Conservation (phyloP, 2,797 vertebrate genomes). For the Siniperca obscura region DNA sequence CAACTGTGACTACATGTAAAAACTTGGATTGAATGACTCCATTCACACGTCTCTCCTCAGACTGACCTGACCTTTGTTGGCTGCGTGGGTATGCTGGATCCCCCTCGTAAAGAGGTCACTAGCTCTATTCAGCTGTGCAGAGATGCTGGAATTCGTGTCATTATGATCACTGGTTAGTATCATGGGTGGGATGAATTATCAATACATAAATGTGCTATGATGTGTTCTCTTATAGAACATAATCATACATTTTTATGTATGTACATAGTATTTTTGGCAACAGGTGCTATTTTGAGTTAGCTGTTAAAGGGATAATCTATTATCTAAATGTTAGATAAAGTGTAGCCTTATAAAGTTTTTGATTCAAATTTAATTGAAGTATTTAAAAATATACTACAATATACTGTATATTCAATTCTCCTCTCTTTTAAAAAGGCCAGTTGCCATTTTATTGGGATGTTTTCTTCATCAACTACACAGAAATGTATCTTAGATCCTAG, state of each 20-base stretch:
- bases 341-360: not conserved
- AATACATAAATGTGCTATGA: not conserved
- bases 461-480: not conserved
- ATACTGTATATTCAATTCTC: not conserved
- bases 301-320: not conserved
- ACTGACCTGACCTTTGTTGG: conserved; percentile 93
- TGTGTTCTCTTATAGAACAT: not conserved
- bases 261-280: not conserved
- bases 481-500: not conserved
- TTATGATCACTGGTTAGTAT: conserved; percentile 94
- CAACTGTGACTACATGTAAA: not conserved
- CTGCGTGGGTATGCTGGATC: conserved; percentile 95
- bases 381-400: not conserved
- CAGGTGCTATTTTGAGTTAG: not conserved
- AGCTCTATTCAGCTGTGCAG: conserved; percentile 91
- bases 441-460: not conserved
- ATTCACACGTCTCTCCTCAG: conserved; percentile 72
- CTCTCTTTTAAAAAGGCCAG: not conserved
- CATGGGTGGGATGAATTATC: not conserved
- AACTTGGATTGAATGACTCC: not conserved
- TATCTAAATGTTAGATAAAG: not conserved
- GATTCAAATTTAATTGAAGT: not conserved
- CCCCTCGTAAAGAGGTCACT: conserved; percentile 93
- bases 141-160: conserved; percentile 94
- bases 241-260: not conserved